Evolutionary conservation across 2,888 invertebrate species (phyloP), one percentile per base, ranked within the genome.

Genomic region (Allacma fusca): DNA sequence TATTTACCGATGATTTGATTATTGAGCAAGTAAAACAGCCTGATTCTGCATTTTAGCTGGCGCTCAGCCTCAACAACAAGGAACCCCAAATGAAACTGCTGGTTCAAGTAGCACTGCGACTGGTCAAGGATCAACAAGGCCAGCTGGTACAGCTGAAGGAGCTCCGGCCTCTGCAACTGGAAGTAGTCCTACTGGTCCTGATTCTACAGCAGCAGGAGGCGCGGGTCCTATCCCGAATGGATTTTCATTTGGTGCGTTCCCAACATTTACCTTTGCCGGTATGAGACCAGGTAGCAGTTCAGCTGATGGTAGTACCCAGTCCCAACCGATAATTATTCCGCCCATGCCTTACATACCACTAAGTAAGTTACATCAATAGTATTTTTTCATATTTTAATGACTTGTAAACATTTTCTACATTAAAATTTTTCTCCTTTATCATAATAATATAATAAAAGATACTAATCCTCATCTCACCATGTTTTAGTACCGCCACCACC

Each of bases 401-500:
- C n/a, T n/a, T n/a, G n/a, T n/a, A n/a, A n/a, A n/a, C n/a, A n/a
- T n/a, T n/a, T n/a, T n/a, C n/a, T n/a, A n/a, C n/a, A n/a, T n/a
- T n/a, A n/a, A n/a, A n/a, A n/a, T n/a, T n/a, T n/a, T n/a, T n/a
- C n/a, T n/a, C n/a, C n/a, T n/a, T n/a, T n/a, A n/a, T n/a, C n/a
- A n/a, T n/a, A n/a, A n/a, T n/a, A n/a, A n/a, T n/a, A n/a, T n/a
- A n/a, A n/a, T n/a, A n/a, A n/a, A n/a, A n/a, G n/a, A n/a, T n/a
- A n/a, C n/a, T n/a, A n/a, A n/a, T n/a, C n/a, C n/a, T n/a, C n/a
- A n/a, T n/a, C n/a, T n/a, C n/a, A n/a, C n/a, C 29, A 67, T 67
- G 43, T 70, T 78, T 12, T 76, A 86, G 86, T 88, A 88, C 93
- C 93, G 26, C 95, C 95, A 0, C 91, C 92, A 79, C 92, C 94